phyloP scores from a whole-genome alignment of 2,797 vertebrate genomes.

The Propithecus deckenii region DNA sequence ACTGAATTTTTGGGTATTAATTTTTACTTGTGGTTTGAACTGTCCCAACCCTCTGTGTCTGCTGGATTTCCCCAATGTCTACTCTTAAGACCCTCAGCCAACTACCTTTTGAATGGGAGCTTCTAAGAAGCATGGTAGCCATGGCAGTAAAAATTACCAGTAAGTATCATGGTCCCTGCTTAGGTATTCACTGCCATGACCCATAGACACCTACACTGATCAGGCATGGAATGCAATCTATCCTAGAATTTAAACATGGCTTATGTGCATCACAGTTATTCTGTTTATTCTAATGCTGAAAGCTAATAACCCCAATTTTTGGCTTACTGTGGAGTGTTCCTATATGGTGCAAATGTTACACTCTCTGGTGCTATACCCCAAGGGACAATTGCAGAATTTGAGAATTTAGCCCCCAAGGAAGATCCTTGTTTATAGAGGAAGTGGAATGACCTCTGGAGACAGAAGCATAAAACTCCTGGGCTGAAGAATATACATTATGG shows the following conservation, averaged over 20 bases:
- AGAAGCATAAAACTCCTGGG: background rate
- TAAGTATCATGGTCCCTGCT: background rate
- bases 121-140: background rate
- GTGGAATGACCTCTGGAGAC: background rate
- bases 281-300: background rate
- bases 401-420: background rate
- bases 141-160: background rate
- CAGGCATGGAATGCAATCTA: background rate
- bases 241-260: background rate
- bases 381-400: background rate
- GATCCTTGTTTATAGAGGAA: background rate
- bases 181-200: background rate
- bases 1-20: background rate
- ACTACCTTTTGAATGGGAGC: background rate
- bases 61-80: background rate
- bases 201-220: background rate
- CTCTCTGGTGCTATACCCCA: background rate
- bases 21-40: background rate
- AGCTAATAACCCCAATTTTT: background rate
- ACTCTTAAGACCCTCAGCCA: background rate
- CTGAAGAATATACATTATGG: background rate
- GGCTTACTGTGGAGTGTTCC: background rate
- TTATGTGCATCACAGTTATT: background rate
- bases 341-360: background rate
- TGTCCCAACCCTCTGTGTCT: background rate